These are phyloP conservation scores for Brotogeris chrysoptera DNA, from an alignment of 2,797 vertebrate genomes.

Conservation along the genomic window DNA sequence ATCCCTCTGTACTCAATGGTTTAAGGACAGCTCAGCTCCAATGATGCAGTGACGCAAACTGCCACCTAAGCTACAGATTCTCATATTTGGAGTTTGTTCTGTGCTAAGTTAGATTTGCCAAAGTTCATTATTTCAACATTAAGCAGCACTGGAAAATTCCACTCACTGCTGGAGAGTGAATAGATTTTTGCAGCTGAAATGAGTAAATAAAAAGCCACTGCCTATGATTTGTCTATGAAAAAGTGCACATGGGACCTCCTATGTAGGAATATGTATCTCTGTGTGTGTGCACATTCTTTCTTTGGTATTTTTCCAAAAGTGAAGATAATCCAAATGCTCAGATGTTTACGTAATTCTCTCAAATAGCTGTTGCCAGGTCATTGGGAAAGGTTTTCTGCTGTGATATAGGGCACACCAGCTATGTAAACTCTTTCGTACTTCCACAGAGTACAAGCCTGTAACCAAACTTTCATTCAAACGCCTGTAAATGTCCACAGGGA, in stretches of 20 bases:
- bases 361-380: slow-evolving; percentile 30
- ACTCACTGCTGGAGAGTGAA: neutral
- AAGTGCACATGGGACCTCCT: neutral
- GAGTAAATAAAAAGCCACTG: neutral
- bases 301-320: slow-evolving; percentile 1
- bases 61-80: neutral
- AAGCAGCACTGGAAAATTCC: slow-evolving; percentile 54
- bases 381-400: slow-evolving; percentile 42
- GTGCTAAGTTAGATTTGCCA: slow-evolving; percentile 42
- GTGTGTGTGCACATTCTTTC: neutral
- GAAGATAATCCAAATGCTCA: neutral
- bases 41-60: neutral
- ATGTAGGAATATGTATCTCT: neutral
- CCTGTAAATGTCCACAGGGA: slow-evolving; percentile 71
- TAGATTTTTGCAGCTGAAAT: neutral
- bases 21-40: neutral
- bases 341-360: slow-evolving; percentile 43
- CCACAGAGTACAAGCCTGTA: slow-evolving; percentile 48
- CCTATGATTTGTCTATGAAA: neutral
- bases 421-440: slow-evolving; percentile 61
- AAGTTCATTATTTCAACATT: slow-evolving; percentile 65
- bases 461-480: slow-evolving; percentile 66
- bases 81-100: slow-evolving; percentile 19
- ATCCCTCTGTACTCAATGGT: neutral
- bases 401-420: slow-evolving; percentile 5